Evolutionary conservation across 2,113 vertebrate genomes (phyloP).

Genomic region (Leptocoma aspasia): DNA sequence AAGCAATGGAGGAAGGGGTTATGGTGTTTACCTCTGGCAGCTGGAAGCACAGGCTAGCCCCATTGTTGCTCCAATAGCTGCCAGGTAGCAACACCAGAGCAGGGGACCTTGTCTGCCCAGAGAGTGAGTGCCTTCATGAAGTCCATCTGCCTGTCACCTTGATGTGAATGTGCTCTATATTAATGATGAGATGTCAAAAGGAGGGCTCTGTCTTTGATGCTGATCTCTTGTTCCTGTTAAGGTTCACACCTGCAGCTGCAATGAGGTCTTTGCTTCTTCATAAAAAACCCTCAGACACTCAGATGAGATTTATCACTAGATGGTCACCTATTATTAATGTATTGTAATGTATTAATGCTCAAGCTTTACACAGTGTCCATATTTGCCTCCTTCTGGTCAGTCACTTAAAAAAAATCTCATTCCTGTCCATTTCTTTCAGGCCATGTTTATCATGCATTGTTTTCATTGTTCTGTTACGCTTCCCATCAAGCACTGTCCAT

Average conservation of each 20-base stretch:
- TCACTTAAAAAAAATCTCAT: not conserved
- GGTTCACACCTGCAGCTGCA: not conserved
- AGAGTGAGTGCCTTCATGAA: not conserved
- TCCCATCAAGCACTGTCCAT: not conserved
- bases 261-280: not conserved
- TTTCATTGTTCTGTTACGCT: not conserved
- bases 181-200: not conserved
- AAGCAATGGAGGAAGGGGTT: not conserved
- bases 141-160: not conserved
- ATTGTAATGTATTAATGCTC: not conserved
- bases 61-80: not conserved
- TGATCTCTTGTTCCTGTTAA: not conserved
- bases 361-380: not conserved
- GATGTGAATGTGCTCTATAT: not conserved
- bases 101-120: not conserved
- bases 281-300: not conserved
- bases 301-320: not conserved
- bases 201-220: not conserved
- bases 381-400: not conserved
- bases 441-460: not conserved
- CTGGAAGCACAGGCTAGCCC: not conserved
- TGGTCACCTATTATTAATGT: not conserved
- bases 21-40: constrained; percentile 7
- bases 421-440: not conserved
- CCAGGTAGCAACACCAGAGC: not conserved